Conservation (phyloP, 2,888 invertebrate genomes). For the Barypeithes pellucidus region DNA sequence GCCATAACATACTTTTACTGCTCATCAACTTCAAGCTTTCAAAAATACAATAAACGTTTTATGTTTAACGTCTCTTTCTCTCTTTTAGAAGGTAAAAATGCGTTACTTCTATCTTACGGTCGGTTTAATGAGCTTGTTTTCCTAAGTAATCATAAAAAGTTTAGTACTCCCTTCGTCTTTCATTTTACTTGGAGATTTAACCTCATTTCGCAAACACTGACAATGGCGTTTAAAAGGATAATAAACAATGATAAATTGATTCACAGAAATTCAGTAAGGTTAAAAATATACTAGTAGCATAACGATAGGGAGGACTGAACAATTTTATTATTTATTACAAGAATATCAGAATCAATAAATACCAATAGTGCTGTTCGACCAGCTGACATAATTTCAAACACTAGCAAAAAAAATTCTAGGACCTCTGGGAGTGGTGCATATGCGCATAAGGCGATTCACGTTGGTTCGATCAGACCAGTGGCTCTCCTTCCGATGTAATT, state of each 20-base stretch:
- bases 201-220: conserved; percentile 6
- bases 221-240: conserved; percentile 2
- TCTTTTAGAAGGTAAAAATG: not conserved
- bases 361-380: too few relatives aligned
- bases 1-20: not conserved
- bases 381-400: too few relatives aligned
- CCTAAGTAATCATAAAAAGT: conserved; percentile 11
- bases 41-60: not conserved
- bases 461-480: too few relatives aligned
- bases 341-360: too few relatives aligned
- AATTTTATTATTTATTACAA: not conserved
- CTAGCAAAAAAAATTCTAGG: too few relatives aligned
- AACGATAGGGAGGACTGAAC: not conserved
- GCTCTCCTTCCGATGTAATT: too few relatives aligned
- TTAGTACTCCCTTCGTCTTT: conserved; percentile 2
- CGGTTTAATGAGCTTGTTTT: conserved; percentile 15
- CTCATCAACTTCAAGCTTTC: not conserved
- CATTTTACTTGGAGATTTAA: conserved; percentile 7
- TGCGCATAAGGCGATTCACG: too few relatives aligned
- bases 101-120: not conserved
- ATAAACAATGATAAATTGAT: conserved; percentile 6
- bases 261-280: not conserved
- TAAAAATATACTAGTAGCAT: not conserved
- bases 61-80: not conserved
- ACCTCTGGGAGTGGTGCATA: too few relatives aligned